A percentile compares a stretch with the other conserved stretches of the same genome.
Evolutionary conservation across 2,797 vertebrate genomes (phyloP).

Genomic region (Erithacus rubecula): DNA sequence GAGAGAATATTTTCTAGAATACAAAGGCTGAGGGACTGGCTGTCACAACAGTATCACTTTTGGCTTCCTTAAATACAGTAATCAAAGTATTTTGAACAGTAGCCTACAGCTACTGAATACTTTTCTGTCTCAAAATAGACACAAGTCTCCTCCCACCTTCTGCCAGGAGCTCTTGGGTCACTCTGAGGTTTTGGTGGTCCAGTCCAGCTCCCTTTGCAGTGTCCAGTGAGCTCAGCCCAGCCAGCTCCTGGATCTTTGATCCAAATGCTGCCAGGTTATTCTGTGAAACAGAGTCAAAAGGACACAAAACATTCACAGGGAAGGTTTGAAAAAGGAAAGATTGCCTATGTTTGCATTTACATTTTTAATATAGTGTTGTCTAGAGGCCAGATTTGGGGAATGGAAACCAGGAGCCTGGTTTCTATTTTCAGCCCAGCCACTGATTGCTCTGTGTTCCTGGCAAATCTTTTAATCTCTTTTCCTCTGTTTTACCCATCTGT

Average conservation of each 20-base stretch:
- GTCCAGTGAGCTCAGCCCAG: neutral
- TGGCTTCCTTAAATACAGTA: conserved; percentile 37
- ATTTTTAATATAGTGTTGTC: conserved; percentile 53
- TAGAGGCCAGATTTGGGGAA: conserved; percentile 44
- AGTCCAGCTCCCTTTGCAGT: neutral
- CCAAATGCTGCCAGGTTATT: neutral
- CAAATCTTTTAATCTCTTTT: conserved; percentile 65
- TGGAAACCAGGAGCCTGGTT: conserved; percentile 45
- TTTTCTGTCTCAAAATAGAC: conserved; percentile 51
- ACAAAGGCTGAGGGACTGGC: neutral
- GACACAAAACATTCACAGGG: neutral
- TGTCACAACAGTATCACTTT: conserved; percentile 2
- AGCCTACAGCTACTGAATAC: conserved; percentile 19
- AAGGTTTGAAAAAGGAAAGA: neutral
- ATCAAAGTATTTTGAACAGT: conserved; percentile 27
- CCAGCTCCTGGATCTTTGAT: neutral
- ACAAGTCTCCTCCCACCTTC: conserved; percentile 31
- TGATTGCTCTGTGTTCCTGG: conserved; percentile 52
- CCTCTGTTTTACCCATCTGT: conserved; percentile 45
- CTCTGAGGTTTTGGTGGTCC: conserved; percentile 35
- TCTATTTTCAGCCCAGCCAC: conserved; percentile 52
- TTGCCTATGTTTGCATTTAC: conserved; percentile 43
- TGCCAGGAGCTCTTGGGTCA: conserved; percentile 10
- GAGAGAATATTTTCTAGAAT: neutral
- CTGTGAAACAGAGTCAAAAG: conserved; percentile 20